Evolutionary conservation across 2,888 invertebrate species (phyloP).

Genomic region (Erynnis tages): DNA sequence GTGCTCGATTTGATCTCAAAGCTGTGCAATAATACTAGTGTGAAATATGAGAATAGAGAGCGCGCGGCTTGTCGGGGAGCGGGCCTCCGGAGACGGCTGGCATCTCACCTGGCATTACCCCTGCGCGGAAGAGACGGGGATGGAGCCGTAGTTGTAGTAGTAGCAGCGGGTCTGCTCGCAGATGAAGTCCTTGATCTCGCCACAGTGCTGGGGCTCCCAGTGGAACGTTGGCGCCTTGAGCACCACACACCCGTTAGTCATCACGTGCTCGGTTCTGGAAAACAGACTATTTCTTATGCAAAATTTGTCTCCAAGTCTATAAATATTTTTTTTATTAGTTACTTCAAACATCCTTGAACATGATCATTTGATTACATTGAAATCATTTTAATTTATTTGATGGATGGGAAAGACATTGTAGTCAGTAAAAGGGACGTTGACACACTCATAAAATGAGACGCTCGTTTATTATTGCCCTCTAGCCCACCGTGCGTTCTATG

Average conservation of each 20-base stretch:
- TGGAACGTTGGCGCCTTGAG: conserved; percentile 89
- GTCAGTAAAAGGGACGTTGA: too few relatives aligned
- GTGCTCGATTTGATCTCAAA: conserved; percentile 29
- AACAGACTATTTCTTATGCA: conserved; percentile 74
- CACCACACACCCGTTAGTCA: conserved; percentile 87
- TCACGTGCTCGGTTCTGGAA: conserved; percentile 79
- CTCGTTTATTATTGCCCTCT: too few relatives aligned
- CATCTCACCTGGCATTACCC: conserved; percentile 93
- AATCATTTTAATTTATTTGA: too few relatives aligned
- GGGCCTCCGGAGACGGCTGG: conserved; percentile 80
- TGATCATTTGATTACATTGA: too few relatives aligned
- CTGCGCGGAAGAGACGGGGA: conserved; percentile 94
- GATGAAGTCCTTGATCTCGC: conserved; percentile 91
- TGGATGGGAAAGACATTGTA: too few relatives aligned
- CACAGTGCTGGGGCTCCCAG: conserved; percentile 92
- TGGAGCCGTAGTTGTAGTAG: conserved; percentile 95
- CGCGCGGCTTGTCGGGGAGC: conserved; percentile 75
- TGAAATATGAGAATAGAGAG: conserved; percentile 37
- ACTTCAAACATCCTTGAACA: too few relatives aligned
- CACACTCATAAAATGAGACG: too few relatives aligned
- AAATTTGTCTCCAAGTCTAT: conserved; percentile 34
- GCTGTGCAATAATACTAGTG: conserved; percentile 33
- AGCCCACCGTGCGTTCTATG: too few relatives aligned
- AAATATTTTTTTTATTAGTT: too few relatives aligned
- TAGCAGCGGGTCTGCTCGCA: conserved; percentile 95